Percentiles rank a stretch among this genome's conserved stretches.
These are phyloP conservation scores for Borostomias antarcticus DNA, from an alignment of 2,797 vertebrate species.

Conservation along the genomic window DNA sequence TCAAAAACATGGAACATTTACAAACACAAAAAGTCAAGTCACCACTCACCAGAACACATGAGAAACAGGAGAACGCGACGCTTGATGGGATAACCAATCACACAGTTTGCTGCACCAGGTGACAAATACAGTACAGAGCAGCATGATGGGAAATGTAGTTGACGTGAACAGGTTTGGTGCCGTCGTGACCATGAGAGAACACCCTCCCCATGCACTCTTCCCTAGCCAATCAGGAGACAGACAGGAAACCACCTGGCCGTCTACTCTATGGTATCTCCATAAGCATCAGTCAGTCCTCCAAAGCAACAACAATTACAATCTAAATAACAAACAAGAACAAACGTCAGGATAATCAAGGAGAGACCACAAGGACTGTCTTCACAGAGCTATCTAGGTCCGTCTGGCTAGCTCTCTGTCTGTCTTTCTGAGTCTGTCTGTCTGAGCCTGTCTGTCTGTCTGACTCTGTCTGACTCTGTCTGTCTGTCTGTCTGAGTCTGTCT, in stretches of 20 bases:
- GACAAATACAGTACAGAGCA: conserved; percentile 47
- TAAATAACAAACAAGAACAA: not conserved
- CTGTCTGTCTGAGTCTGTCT: conserved; percentile 27
- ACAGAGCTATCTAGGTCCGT: not conserved
- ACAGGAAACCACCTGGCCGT: not conserved
- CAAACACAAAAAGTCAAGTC: conserved; percentile 26
- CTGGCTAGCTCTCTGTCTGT: not conserved
- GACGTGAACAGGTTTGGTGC: conserved; percentile 37
- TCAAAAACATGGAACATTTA: conserved; percentile 41
- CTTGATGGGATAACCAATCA: not conserved
- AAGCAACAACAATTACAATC: not conserved
- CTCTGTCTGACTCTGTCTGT: too few relatives aligned
- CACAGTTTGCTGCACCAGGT: conserved; percentile 41
- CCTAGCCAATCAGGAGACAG: conserved; percentile 23
- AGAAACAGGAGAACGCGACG: conserved; percentile 47
- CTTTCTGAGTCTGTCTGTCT: too few relatives aligned
- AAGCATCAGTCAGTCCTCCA: not conserved
- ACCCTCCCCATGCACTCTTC: conserved; percentile 23
- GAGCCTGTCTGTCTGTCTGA: too few relatives aligned
- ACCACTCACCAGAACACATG: conserved; percentile 52
- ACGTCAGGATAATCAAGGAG: too few relatives aligned
- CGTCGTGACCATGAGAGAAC: conserved; percentile 27
- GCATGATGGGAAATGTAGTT: conserved; percentile 53
- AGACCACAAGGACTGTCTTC: not conserved
- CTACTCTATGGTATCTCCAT: not conserved